A percentile compares a stretch with the other conserved stretches of the same genome.
phyloP scores from a whole-genome alignment of 2,797 vertebrate species.

The Hybognathus amarus region DNA sequence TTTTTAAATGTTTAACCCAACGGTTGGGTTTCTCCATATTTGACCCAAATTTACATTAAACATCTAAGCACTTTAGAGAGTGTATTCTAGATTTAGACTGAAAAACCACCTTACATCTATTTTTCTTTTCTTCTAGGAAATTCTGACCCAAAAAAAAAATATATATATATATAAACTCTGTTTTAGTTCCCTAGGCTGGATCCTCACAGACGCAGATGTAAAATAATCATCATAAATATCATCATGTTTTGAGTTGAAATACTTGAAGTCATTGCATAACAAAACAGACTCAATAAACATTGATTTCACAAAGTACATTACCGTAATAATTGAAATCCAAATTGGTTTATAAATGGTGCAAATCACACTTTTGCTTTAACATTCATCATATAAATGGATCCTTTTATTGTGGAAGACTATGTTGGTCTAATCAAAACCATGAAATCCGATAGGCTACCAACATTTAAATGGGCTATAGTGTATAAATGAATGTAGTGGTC shows the following conservation, averaged over 20 bases:
- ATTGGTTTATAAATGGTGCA: conserved; percentile 14
- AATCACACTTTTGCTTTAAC: conserved; percentile 3
- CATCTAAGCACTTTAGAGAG: too few species aligned
- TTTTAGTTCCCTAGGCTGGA: background rate
- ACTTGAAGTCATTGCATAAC: background rate
- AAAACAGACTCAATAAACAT: conserved; percentile 4
- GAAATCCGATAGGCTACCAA: background rate
- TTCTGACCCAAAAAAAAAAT: background rate
- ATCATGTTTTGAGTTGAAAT: background rate
- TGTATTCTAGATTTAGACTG: background rate
- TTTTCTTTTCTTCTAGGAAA: background rate
- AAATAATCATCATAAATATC: too few species aligned
- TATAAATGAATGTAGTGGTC: background rate
- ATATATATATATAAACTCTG: too few species aligned
- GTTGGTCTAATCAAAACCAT: background rate
- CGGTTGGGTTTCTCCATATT: too few species aligned
- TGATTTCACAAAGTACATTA: conserved; percentile 15
- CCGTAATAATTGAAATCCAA: background rate
- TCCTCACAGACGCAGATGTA: background rate
- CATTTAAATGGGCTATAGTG: background rate
- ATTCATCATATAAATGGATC: background rate
- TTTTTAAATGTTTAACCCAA: too few species aligned
- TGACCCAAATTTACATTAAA: too few species aligned
- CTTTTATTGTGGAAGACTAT: background rate
- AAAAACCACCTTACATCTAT: background rate